Evolutionary conservation across 2,888 invertebrate genomes (phyloP), one percentile per base, ranked within the genome.

Genomic region (Barypeithes pellucidus): DNA sequence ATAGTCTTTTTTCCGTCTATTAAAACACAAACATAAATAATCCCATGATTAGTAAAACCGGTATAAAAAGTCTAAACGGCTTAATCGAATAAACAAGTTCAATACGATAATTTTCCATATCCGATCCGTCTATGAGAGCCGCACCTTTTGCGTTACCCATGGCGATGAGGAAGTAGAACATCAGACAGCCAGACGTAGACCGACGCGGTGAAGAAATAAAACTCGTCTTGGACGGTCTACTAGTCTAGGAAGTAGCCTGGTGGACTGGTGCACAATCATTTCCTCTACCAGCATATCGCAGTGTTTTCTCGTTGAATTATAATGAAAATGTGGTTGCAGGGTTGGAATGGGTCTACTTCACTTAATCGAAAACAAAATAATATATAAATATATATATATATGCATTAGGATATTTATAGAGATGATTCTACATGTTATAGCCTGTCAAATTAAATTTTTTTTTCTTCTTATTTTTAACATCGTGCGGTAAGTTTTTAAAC

Each of bases 261-360:
- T 29, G 24, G 59, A 43, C 20, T 33, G 33, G 16, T 57, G 33
- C 54, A 63, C 12, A 50, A 62, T 47, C 36, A 50, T 50, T 47
- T 50, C 63, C 50, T 63, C 50, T 63, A 63, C 63, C 63, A 50
- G 63, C 63, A 63, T 63, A 50, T 63, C 20, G 63, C 33, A 22
- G 41, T 16, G 9, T 22, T 62, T 62, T 45, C 24, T 61, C 24
- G n/a, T 12, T 12, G 12, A 0, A 24, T 57, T 33, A n/a, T 36
- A 5, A 33, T 3, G 33, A 16, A 57, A 14, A 54, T 54, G n/a
- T 12, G 3, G 4, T 33, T 3, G 18, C 62, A 62, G 50, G 36
- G 50, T n/a, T 4, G 63, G 63, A 12, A 14, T 61, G 22, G 22
- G 22, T 39, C 3, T 39, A n/a, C 3, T 39, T 39, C 4, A 12